Evolutionary conservation across 2,888 invertebrate species (phyloP).

Genomic region (Conchocele bisecta): DNA sequence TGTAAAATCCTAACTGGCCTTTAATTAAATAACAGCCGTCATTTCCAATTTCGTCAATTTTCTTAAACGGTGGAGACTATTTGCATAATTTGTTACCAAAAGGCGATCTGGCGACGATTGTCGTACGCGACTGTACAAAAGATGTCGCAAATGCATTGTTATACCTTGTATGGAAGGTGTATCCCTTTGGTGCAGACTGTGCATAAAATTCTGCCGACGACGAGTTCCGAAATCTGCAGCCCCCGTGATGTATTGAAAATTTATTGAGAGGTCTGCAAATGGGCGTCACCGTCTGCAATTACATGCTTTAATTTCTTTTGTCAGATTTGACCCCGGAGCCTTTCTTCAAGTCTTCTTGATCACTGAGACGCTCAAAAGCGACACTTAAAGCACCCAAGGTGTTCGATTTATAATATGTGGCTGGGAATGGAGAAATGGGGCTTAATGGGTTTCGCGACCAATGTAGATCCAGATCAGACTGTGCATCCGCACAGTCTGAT

Average conservation of each 20-base stretch:
- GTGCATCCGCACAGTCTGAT: no score
- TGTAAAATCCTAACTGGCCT: no score
- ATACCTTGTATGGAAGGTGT: constrained; percentile 56
- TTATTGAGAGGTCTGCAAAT: constrained; percentile 51
- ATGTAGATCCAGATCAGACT: no score
- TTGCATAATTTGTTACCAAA: constrained; percentile 59
- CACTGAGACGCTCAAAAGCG: constrained; percentile 4
- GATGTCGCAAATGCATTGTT: constrained; percentile 39
- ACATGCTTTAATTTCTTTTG: constrained; percentile 49
- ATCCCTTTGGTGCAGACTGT: constrained; percentile 35
- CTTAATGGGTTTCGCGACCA: no score
- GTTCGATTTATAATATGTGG: no score
- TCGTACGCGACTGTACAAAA: constrained; percentile 50
- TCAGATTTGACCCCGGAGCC: constrained; percentile 48
- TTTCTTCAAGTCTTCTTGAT: constrained; percentile 12
- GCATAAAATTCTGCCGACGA: constrained; percentile 36
- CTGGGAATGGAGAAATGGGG: no score
- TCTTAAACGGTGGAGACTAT: no score
- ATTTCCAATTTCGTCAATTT: no score
- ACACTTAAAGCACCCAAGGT: constrained; percentile 11
- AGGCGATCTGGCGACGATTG: constrained; percentile 11
- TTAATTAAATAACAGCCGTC: no score
- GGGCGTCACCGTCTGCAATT: constrained; percentile 54
- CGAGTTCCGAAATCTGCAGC: constrained; percentile 29
- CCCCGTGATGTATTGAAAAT: constrained; percentile 57